phyloP scores from a whole-genome alignment of 2,888 invertebrate genomes.

The Phengaris arion region DNA sequence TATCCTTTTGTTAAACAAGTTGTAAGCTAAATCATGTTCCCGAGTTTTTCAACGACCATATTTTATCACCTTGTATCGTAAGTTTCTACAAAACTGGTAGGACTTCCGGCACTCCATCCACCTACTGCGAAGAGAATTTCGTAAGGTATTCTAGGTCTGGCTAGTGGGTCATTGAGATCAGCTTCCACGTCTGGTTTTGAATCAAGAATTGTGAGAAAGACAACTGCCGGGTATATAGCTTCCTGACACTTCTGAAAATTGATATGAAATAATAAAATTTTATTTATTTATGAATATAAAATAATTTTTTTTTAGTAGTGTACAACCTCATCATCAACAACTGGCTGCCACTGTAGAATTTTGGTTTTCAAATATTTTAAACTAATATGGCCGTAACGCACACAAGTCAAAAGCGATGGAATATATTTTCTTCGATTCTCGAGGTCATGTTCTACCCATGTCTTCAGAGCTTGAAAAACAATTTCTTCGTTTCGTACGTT shows the following conservation, averaged over 20 bases:
- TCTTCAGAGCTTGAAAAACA: slow-evolving; percentile 85
- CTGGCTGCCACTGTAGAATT: slow-evolving; percentile 77
- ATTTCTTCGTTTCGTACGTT: slow-evolving; percentile 86
- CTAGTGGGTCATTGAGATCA: slow-evolving; percentile 79
- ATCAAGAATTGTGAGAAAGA: slow-evolving; percentile 75
- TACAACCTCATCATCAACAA: slow-evolving; percentile 72
- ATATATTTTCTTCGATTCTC: slow-evolving; percentile 76
- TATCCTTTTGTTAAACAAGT: too few species aligned
- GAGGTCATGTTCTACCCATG: slow-evolving; percentile 83
- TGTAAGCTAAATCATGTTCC: too few species aligned
- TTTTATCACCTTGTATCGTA: slow-evolving; percentile 84
- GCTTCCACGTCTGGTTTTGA: slow-evolving; percentile 70
- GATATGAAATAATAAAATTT: background rate
- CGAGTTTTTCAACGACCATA: background rate
- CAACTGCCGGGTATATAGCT: slow-evolving; percentile 74
- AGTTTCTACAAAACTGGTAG: slow-evolving; percentile 88
- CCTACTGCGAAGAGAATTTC: slow-evolving; percentile 90
- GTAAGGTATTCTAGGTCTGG: slow-evolving; percentile 86
- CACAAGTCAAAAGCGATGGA: slow-evolving; percentile 81
- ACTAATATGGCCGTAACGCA: slow-evolving; percentile 83
- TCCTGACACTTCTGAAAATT: slow-evolving; percentile 73
- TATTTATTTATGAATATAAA: background rate
- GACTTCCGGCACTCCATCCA: slow-evolving; percentile 92
- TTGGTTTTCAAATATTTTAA: slow-evolving; percentile 78
- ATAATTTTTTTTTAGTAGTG: slow-evolving; percentile 31